These are phyloP conservation scores for Cynopterus sphinx DNA, from an alignment of 2,797 vertebrate species.

Conservation along the genomic window DNA sequence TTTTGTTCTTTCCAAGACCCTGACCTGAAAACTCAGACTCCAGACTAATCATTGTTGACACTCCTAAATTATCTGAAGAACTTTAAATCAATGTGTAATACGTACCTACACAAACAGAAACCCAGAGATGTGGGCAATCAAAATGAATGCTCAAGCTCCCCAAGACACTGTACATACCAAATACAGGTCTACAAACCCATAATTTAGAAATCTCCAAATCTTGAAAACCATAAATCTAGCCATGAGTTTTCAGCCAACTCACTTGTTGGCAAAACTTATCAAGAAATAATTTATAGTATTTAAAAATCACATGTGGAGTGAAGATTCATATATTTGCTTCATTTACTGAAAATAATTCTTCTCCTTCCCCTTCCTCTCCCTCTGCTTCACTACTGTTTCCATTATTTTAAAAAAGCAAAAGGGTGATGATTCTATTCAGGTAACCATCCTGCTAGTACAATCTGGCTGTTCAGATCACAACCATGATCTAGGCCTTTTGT, in stretches of 20 bases:
- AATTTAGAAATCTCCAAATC: background rate
- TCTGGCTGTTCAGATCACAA: background rate
- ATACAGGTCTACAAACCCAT: background rate
- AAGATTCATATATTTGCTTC: background rate
- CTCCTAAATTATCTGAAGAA: background rate
- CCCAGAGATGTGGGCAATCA: background rate
- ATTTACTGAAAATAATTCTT: background rate
- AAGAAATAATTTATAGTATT: background rate
- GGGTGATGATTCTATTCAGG: background rate
- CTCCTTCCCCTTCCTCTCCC: background rate
- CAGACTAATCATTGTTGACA: background rate
- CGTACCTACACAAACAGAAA: background rate
- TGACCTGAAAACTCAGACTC: background rate
- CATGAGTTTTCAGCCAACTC: background rate
- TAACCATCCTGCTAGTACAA: background rate
- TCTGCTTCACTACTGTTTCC: background rate
- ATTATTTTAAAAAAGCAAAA: background rate
- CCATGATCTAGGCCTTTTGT: background rate
- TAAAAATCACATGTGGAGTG: background rate
- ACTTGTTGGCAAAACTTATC: background rate
- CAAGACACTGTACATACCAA: background rate
- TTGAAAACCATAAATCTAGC: background rate
- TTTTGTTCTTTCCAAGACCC: background rate
- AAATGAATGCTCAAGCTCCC: background rate
- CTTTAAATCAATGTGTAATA: background rate